Evolutionary conservation across 2,888 invertebrate species (phyloP).

Genomic region (Spatulosminthurus flaviceps): DNA sequence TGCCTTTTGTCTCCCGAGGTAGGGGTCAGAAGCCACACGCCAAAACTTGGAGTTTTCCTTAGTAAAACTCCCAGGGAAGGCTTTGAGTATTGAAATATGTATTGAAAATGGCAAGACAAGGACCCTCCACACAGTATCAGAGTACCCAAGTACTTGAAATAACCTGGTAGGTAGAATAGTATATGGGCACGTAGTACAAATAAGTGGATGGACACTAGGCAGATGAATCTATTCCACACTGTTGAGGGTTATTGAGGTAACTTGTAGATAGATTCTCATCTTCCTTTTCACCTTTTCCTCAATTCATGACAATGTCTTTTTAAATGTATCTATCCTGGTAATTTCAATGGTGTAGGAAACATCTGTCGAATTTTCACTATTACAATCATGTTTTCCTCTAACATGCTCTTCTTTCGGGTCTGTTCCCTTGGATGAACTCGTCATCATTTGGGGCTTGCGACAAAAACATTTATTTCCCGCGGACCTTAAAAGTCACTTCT

Average conservation of each 20-base stretch:
- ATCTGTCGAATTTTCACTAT: constrained; percentile 39
- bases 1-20: constrained; percentile 34
- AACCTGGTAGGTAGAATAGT: too few relatives aligned
- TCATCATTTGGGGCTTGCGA: too few relatives aligned
- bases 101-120: constrained; percentile 35
- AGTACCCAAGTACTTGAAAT: not conserved
- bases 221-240: too few relatives aligned
- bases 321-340: constrained; percentile 9
- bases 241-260: too few relatives aligned
- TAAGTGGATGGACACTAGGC: too few relatives aligned
- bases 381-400: constrained; percentile 24
- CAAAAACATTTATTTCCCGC: too few relatives aligned
- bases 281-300: constrained; percentile 26
- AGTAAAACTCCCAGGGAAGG: constrained; percentile 10
- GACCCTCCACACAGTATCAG: constrained; percentile 49
- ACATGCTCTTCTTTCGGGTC: constrained; percentile 6
- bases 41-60: constrained; percentile 29
- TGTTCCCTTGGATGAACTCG: too few relatives aligned
- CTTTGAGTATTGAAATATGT: constrained; percentile 26
- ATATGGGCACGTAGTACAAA: too few relatives aligned
- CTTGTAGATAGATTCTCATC: constrained; percentile 22
- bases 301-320: not conserved
- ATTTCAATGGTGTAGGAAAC: constrained; percentile 23
- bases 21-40: constrained; percentile 48
- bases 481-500: too few relatives aligned